Base-by-base conservation (phyloP, 2,797 vertebrate genomes). In the Pipistrellus kuhlii region DNA sequence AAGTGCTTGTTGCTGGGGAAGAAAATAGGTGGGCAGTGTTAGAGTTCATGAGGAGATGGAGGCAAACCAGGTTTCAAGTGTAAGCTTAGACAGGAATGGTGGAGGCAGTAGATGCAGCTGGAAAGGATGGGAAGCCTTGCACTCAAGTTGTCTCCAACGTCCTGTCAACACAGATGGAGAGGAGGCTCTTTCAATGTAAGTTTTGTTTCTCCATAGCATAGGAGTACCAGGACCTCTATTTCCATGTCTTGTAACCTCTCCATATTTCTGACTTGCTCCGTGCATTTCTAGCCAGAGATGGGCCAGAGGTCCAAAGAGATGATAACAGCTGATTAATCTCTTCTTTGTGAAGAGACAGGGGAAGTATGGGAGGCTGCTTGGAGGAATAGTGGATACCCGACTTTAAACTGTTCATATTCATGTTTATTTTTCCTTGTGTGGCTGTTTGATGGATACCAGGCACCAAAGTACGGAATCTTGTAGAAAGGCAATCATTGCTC, bases 191-290 rank as follows among this genome's bases (percentile, higher is more conserved):
- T 30, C 55, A 14, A 2, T 35, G 3, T 25, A 27, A 6, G 30
- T 35, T 15, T 7, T 3, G 44, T 7, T 2, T 5, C 17, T 1
- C 15, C 25, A 6, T 8, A 2, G 11, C 0, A 1, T 30, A 30
- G 27, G 8, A 0, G 1, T 21, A 13, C 25, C 32, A 8, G 44
- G 17, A 51, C 41, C 57, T 44, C 12, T 57, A 15, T 9, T 27
- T 32, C 7, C 25, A 46, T 13, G 27, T 78, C 76, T 77, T 27
- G 5, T 41, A 32, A 80, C 35, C 14, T 59, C 15, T 53, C 11
- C 75, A 32, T 53, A 77, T 77, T 77, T 77, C n/a, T 53, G 48
- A 77, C 75, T 53, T 53, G 48, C 20, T 77, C 75, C 35, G 23
- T 23, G 5, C 30, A 59, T 80, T 59, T 80, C 53, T 59, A 80